Evolutionary conservation across 1,140 invertebrate genomes (phyloP).

Genomic region (Helicorthomorpha holstii): DNA sequence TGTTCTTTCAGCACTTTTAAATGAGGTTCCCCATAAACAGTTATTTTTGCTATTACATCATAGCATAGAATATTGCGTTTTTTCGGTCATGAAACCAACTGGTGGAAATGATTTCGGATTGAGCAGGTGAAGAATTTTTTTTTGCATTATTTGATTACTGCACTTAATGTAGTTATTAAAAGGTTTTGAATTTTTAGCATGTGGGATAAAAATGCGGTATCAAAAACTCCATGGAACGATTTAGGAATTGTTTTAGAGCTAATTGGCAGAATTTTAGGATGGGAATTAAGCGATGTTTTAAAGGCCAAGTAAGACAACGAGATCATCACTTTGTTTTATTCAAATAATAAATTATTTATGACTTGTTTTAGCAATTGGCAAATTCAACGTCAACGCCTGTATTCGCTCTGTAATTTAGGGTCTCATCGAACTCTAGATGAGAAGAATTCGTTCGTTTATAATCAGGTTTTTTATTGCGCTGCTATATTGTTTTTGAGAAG

Average conservation of each 20-base stretch:
- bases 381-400: background rate
- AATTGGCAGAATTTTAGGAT: constrained; percentile 55
- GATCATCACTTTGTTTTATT: no score
- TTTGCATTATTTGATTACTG: background rate
- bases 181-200: background rate
- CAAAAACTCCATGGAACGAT: constrained; percentile 53
- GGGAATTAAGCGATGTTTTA: constrained; percentile 45
- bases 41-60: background rate
- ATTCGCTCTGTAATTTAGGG: background rate
- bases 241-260: constrained; percentile 55
- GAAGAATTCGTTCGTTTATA: constrained; percentile 15
- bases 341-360: no score
- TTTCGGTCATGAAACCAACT: background rate
- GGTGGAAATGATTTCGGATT: background rate
- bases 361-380: background rate
- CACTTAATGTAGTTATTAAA: background rate
- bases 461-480: constrained; percentile 44
- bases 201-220: background rate
- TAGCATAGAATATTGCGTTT: background rate
- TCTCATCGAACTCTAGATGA: background rate
- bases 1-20: background rate
- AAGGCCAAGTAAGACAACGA: constrained; percentile 4
- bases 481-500: constrained; percentile 18
- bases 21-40: background rate
- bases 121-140: constrained; percentile 1